Evolutionary conservation across 2,797 vertebrate genomes (phyloP).

Genomic region (Gallirallus australis): DNA sequence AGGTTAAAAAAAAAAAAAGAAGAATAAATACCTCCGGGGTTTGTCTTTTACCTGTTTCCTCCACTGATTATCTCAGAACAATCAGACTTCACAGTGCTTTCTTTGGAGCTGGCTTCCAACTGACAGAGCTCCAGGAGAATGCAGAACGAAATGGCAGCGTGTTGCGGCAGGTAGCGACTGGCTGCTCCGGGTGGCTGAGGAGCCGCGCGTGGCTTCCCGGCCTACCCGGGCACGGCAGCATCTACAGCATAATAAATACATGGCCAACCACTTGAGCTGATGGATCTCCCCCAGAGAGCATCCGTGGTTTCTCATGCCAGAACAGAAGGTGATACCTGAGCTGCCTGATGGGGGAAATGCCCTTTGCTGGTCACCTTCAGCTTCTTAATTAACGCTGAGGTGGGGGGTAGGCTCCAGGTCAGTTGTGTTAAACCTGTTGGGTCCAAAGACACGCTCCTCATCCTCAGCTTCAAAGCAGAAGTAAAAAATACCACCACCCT

Average conservation of each 20-base stretch:
- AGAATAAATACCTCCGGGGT: constrained; percentile 49
- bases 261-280: background rate
- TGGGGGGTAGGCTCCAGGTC: background rate
- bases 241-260: background rate
- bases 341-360: background rate
- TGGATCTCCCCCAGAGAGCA: background rate
- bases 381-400: background rate
- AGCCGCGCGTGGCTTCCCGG: background rate
- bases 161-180: constrained; percentile 33
- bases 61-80: constrained; percentile 59
- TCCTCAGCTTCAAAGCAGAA: background rate
- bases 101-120: constrained; percentile 35
- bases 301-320: background rate
- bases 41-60: constrained; percentile 63
- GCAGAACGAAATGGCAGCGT: background rate
- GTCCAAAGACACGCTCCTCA: background rate
- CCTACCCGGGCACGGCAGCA: background rate
- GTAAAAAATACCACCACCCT: background rate
- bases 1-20: background rate
- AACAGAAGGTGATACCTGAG: background rate
- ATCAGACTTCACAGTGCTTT: constrained; percentile 49
- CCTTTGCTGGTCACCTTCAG: background rate
- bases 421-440: background rate
- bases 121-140: constrained; percentile 36
- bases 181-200: background rate